A percentile compares a stretch with the other conserved stretches of the same genome.
These are phyloP conservation scores for Bombus superbus DNA, from an alignment of 1,140 invertebrate genomes.

Conservation along the genomic window DNA sequence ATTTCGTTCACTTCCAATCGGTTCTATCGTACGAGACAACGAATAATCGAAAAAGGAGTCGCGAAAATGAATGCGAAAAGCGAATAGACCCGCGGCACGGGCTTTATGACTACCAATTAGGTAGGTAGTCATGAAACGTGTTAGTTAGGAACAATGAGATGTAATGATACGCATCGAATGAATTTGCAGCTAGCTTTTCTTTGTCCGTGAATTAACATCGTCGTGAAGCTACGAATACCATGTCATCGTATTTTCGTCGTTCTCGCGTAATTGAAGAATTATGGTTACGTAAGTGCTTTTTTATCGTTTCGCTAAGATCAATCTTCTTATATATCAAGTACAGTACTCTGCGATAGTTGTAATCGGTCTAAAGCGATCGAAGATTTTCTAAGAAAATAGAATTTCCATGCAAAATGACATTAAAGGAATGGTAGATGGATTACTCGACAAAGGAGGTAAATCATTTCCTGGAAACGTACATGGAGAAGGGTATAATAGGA, in stretches of 20 bases:
- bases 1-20: background rate
- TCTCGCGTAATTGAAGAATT: background rate
- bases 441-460: too few species aligned
- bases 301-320: background rate
- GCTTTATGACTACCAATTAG: conserved; percentile 45
- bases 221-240: background rate
- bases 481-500: too few species aligned
- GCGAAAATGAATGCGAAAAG: conserved; percentile 6
- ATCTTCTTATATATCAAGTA: background rate
- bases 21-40: conserved; percentile 22
- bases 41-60: conserved; percentile 21
- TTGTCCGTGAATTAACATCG: background rate
- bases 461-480: too few species aligned
- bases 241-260: background rate
- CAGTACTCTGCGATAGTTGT: background rate
- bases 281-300: background rate
- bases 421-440: too few species aligned
- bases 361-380: background rate
- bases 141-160: conserved; percentile 44
- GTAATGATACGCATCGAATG: conserved; percentile 39
- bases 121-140: conserved; percentile 46
- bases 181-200: conserved; percentile 33
- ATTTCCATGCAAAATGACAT: too few species aligned
- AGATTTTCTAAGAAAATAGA: too few species aligned
- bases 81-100: conserved; percentile 9